These are phyloP conservation scores for Cephalopachus bancanus DNA, from an alignment of 2,797 vertebrate species.

Conservation along the genomic window DNA sequence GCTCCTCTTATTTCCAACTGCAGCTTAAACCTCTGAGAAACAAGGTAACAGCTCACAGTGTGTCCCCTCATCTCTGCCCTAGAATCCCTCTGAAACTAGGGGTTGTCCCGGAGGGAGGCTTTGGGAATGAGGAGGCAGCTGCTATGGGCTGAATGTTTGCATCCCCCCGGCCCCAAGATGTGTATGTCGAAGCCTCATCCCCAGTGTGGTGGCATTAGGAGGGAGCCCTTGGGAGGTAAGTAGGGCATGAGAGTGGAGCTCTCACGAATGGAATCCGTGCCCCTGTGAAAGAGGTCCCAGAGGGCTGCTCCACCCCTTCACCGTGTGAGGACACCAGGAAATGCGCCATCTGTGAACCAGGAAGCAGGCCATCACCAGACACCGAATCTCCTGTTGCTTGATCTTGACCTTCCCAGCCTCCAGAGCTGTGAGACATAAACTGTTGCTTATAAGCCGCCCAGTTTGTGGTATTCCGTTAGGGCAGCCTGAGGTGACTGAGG, in stretches of 20 bases:
- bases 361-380: not conserved
- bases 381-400: not conserved
- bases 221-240: not conserved
- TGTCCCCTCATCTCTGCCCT: not conserved
- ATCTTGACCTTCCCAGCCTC: not conserved
- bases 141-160: not conserved
- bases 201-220: not conserved
- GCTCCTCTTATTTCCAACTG: not conserved
- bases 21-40: not conserved
- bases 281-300: not conserved
- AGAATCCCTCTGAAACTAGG: not conserved
- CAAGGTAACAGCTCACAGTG: not conserved
- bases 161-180: too few relatives aligned
- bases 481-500: not conserved
- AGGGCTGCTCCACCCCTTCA: not conserved
- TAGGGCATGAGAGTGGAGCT: not conserved
- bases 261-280: not conserved
- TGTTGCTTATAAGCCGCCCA: not conserved
- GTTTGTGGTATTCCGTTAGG: too few relatives aligned
- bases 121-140: not conserved
- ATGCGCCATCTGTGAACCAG: not conserved
- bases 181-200: not conserved
- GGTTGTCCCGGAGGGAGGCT: not conserved
- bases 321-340: not conserved
- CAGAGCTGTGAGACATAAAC: not conserved